phyloP scores from a whole-genome alignment of 2,797 vertebrate species.

The Myotis myotis region DNA sequence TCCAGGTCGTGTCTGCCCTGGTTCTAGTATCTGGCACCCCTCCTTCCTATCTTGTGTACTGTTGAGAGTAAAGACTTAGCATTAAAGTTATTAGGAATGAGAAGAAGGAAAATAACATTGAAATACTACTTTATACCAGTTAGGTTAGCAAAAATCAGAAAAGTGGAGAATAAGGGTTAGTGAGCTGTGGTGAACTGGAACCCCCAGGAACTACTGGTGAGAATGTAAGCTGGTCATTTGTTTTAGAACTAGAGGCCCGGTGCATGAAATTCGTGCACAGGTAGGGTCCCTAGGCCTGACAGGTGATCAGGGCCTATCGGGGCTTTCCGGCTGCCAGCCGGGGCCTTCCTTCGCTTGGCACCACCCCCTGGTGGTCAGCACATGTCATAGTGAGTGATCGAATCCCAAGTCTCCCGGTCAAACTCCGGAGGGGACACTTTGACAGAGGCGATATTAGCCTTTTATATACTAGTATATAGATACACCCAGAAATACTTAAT shows the following conservation, averaged over 20 bases:
- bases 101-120: background rate
- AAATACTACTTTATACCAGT: background rate
- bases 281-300: too few species aligned
- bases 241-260: background rate
- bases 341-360: too few species aligned
- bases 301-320: too few species aligned
- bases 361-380: too few species aligned
- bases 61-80: background rate
- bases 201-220: background rate
- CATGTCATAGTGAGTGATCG: too few species aligned
- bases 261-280: too few species aligned
- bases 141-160: background rate
- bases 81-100: background rate
- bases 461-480: too few species aligned
- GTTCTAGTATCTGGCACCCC: background rate
- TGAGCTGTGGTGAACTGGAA: background rate
- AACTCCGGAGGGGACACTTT: too few species aligned
- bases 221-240: background rate
- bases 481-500: background rate
- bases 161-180: background rate
- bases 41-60: background rate
- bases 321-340: accelerated
- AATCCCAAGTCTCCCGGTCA: too few species aligned
- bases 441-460: too few species aligned
- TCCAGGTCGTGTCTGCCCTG: background rate